Evolutionary conservation across 2,888 invertebrate species (phyloP).

Genomic region (Lasioglossum leucozonium): DNA sequence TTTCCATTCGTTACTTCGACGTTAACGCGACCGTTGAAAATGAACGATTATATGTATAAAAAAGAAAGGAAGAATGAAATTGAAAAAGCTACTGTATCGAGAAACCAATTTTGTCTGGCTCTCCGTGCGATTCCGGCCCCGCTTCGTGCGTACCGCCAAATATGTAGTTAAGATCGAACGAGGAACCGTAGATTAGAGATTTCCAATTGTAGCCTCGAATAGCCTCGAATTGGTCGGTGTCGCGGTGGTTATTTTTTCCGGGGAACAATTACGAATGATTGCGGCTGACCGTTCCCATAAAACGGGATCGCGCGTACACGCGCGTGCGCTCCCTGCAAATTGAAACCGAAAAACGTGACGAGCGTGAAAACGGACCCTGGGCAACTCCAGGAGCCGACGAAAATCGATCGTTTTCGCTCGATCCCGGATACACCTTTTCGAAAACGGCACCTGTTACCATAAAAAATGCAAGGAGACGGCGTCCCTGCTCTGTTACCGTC

Average conservation of each 20-base stretch:
- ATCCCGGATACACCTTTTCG: background rate
- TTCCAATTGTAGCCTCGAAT: background rate
- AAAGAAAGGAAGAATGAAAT: no score
- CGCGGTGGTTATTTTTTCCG: background rate
- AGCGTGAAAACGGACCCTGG: constrained; percentile 9
- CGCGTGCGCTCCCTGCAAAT: constrained; percentile 29
- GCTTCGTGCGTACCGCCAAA: no score
- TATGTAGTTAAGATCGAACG: background rate
- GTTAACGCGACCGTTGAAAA: no score
- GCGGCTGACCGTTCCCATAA: constrained; percentile 9
- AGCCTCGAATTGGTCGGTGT: background rate
- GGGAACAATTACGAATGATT: constrained; percentile 37
- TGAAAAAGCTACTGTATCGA: no score
- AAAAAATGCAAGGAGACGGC: background rate
- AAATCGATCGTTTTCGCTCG: background rate
- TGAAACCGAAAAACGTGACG: constrained; percentile 34
- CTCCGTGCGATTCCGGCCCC: no score
- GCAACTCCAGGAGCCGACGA: background rate
- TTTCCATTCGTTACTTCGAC: background rate
- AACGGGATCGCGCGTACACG: constrained; percentile 17
- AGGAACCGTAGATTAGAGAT: background rate
- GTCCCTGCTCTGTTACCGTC: background rate
- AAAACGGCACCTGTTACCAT: background rate
- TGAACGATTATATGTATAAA: no score
- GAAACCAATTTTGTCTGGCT: no score